Base-by-base conservation (phyloP, 2,113 vertebrate genomes). In the Colistium nudipinnis region DNA sequence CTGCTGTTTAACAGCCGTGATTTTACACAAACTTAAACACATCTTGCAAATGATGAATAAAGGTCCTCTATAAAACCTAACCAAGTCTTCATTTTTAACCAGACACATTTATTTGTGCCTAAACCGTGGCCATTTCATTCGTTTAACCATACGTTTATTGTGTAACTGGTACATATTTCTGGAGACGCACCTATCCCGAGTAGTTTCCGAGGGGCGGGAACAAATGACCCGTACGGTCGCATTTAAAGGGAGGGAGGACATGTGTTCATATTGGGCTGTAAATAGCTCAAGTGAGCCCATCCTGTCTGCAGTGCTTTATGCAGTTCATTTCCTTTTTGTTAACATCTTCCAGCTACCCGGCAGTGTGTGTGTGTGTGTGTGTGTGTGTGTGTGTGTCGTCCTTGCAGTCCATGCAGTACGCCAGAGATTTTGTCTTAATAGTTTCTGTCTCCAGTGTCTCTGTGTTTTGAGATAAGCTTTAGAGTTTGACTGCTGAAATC, bases 401-500 rank as follows among this genome's bases (percentile, higher is more conserved):
- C 41, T 45, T 13, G 44, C 51, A n/a, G 47, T 62, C 56, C 64
- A 13, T 20, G 10, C 47, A 22, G 54, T 33, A 30, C 44, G 59
- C 45, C 53, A 53, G 25, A 49, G 55, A 52, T 27, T 62, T 63
- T 10, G 31, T 65, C 28, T 44, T 38, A 56, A 68, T 38, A 28
- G 25, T 31, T 53, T 61, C 24, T 62, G 62, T 76, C 16, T 72
- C 43, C 35, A 47, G 33, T 24, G 55, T 72, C 49, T 59, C 47
- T 81, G 75, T 84, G 74, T 79, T 82, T 77, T 72, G 38, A 83
- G 70, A 62, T 38, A 55, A 76, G 41, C 24, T 14, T 51, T 38
- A 48, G 56, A 13, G 59, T 76, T 51, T 80, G 80, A 83, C 83
- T 75, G 69, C 73, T 73, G 51, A 77, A 81, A 81, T 86, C 76